Evolutionary conservation across 1,140 invertebrate genomes (phyloP), one percentile per base, ranked within the genome.

Genomic region (Phymastichus coffea): DNA sequence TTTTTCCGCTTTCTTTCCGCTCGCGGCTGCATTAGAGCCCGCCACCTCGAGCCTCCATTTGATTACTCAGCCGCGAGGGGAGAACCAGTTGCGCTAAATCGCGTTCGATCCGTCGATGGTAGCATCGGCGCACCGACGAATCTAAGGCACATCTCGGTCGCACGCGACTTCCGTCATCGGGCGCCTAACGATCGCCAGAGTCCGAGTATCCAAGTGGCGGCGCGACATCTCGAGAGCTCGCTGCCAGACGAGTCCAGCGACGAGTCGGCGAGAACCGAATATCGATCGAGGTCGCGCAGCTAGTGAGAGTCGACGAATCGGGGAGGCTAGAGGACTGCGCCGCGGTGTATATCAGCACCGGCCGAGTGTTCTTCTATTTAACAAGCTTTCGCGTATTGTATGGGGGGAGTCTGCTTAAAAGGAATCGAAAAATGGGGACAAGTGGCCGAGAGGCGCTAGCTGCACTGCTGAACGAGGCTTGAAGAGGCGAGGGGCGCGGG

Each of bases 391-490:
- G 69, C 69, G 66, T 76, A 78, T 77, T 76, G 74, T 74, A 66
- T 37, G 44, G 69, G 67, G 51, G 43, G 65, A 65, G 70, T 67
- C 74, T 79, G 70, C 70, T 79, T 80, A 79, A 80, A 79, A 78
- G 73, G 74, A 80, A 80, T 77, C 76, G 73, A 76, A 79, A 80
- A 80, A 80, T 76, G 70, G 59, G 77, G 70, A 75, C 76, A 78
- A 80, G 78, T 74, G 68, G 67, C 57, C 55, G 58, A 35, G 26
- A 57, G 19, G 19, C n/a, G 37, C 35, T 30, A 35, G 33, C 43
- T 51, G 38, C 48, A 23, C 20, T 44, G 19, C 26, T 60, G 57
- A 49, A 28, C 49, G 58, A 54, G 14, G 49, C 43, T 48, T 55
- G 35, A 43, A 55, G 57, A 47, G 44, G 25, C 37, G 15, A 19